phyloP scores from a whole-genome alignment of 2,888 invertebrate species.

The Fragum fragum region DNA sequence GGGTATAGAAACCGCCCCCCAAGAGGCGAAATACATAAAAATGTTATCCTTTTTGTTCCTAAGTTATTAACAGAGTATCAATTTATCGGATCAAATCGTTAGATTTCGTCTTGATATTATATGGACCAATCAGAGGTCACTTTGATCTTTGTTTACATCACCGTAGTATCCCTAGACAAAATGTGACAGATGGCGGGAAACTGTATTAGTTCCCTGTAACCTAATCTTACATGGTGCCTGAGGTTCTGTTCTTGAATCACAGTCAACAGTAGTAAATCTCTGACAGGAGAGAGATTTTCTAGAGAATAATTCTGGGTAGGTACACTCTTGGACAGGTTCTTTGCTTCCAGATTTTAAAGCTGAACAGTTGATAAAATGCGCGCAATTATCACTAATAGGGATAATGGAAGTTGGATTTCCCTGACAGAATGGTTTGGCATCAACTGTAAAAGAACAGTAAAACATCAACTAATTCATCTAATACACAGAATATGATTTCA shows the following conservation, averaged over 20 bases:
- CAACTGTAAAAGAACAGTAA: slow-evolving; percentile 45
- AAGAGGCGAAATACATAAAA: too few species aligned
- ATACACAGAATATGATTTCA: too few species aligned
- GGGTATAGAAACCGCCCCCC: too few species aligned
- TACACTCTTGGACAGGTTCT: slow-evolving; percentile 68
- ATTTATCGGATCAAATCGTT: too few species aligned
- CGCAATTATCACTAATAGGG: slow-evolving; percentile 62
- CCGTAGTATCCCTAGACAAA: too few species aligned
- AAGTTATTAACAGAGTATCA: too few species aligned
- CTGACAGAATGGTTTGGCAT: slow-evolving; percentile 62
- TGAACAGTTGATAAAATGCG: slow-evolving; percentile 65
- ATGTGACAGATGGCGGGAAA: too few species aligned
- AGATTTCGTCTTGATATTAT: too few species aligned
- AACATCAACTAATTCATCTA: neutral
- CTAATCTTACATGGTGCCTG: slow-evolving; percentile 74
- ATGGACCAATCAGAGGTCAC: too few species aligned
- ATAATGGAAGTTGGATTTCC: slow-evolving; percentile 61
- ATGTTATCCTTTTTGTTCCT: too few species aligned
- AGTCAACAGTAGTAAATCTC: slow-evolving; percentile 66
- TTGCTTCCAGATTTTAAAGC: slow-evolving; percentile 9
- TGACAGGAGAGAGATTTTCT: slow-evolving; percentile 62
- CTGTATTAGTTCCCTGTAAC: too few species aligned
- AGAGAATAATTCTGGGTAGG: slow-evolving; percentile 74
- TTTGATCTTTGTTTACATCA: too few species aligned
- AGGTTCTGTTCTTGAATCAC: slow-evolving; percentile 69